Conservation (phyloP, 2,888 invertebrate species). For the Calameuta filiformis region DNA sequence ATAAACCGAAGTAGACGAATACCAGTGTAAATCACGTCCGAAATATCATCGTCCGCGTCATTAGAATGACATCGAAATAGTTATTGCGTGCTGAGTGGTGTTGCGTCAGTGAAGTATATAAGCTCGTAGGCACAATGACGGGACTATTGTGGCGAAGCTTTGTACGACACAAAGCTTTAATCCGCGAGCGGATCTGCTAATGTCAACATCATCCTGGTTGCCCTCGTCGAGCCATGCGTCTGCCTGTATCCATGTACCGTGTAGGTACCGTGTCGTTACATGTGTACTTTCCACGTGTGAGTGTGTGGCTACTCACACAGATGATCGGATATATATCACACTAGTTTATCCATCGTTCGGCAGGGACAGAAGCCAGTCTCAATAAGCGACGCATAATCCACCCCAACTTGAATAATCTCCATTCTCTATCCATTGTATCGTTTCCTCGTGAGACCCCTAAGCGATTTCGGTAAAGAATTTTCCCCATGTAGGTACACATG, state of each 20-base stretch:
- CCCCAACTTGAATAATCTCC: conserved; percentile 58
- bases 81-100: conserved; percentile 48
- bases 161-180: conserved; percentile 62
- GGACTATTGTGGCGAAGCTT: conserved; percentile 53
- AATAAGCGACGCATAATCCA: conserved; percentile 56
- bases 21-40: background rate
- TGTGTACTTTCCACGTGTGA: conserved; percentile 8
- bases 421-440: conserved; percentile 52
- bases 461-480: conserved; percentile 42
- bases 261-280: conserved; percentile 10
- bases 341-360: conserved; percentile 3
- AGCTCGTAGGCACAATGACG: conserved; percentile 50
- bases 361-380: conserved; percentile 31
- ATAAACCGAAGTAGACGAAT: background rate
- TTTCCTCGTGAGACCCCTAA: conserved; percentile 40
- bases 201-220: conserved; percentile 58
- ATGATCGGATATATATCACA: background rate
- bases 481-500: conserved; percentile 28
- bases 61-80: conserved; percentile 26
- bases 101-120: conserved; percentile 38
- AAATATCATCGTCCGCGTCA: background rate
- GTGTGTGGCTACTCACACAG: background rate
- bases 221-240: conserved; percentile 21
- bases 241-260: background rate
- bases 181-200: conserved; percentile 62